Percentiles rank a stretch among this genome's conserved stretches.
phyloP scores from a whole-genome alignment of 2,797 vertebrate genomes.

The Crenuchus spilurus region DNA sequence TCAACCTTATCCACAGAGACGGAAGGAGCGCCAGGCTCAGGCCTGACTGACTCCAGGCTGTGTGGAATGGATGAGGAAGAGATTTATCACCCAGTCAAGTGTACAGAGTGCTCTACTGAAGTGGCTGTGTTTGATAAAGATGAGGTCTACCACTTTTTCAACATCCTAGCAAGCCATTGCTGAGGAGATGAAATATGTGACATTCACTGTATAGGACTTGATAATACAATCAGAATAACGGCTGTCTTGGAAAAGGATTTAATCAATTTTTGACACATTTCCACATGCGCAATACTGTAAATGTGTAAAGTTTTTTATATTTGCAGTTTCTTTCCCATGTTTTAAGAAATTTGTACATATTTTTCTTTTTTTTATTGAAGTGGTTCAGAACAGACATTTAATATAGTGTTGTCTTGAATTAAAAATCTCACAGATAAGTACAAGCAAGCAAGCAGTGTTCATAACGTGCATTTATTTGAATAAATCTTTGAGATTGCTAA shows the following conservation, averaged over 20 bases:
- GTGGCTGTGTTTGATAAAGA: conserved; percentile 94
- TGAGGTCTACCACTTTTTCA: conserved; percentile 97
- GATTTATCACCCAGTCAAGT: conserved; percentile 89
- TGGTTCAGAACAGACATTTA: background rate
- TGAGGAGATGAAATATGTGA: conserved; percentile 66
- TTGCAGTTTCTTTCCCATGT: background rate
- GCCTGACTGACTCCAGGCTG: conserved; percentile 54
- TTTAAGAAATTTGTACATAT: conserved; percentile 3
- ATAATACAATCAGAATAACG: conserved; percentile 1
- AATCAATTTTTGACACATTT: background rate
- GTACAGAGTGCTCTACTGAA: conserved; percentile 91
- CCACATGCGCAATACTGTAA: conserved; percentile 11
- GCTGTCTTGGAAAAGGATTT: background rate
- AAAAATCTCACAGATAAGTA: background rate
- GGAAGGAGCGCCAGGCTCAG: conserved; percentile 57
- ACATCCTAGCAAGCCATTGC: conserved; percentile 92
- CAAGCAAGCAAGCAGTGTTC: background rate
- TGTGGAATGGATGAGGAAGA: conserved; percentile 80
- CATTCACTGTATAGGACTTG: background rate
- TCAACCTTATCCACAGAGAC: conserved; percentile 62
- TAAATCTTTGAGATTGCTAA: conserved; percentile 9
- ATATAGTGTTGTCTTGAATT: background rate
- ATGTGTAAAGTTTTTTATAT: conserved; percentile 11
- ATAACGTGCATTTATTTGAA: conserved; percentile 16
- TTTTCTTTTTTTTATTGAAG: conserved; percentile 3